phyloP scores from a whole-genome alignment of 2,797 vertebrate genomes.

The Myripristis murdjan region DNA sequence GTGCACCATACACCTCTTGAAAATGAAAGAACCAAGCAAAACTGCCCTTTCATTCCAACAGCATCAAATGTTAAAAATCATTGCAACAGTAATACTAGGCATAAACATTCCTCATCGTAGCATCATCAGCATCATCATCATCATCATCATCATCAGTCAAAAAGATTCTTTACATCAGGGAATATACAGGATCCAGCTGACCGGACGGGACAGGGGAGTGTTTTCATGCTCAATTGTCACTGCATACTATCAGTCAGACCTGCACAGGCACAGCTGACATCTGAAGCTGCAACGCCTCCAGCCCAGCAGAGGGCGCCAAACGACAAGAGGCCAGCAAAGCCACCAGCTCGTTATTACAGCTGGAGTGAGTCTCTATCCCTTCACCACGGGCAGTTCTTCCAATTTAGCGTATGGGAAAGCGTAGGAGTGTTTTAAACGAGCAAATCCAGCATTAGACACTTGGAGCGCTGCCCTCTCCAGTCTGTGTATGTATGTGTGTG shows the following conservation, averaged over 20 bases:
- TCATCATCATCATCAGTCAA: constrained; percentile 59
- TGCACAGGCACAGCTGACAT: constrained; percentile 31
- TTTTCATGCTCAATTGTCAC: constrained; percentile 59
- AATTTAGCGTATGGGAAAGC: not conserved
- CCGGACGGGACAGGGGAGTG: constrained; percentile 39
- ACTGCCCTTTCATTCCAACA: constrained; percentile 70
- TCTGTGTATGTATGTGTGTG: constrained; percentile 59
- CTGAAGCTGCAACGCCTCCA: constrained; percentile 44
- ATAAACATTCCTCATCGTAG: constrained; percentile 76
- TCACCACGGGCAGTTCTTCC: not conserved
- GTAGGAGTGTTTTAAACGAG: constrained; percentile 17
- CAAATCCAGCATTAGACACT: constrained; percentile 10
- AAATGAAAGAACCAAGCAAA: constrained; percentile 74
- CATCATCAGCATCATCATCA: constrained; percentile 57
- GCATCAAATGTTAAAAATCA: constrained; percentile 70
- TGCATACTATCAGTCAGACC: constrained; percentile 27
- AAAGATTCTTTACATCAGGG: constrained; percentile 54
- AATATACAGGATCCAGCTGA: constrained; percentile 54
- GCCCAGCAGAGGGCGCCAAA: constrained; percentile 80
- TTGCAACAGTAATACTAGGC: constrained; percentile 74
- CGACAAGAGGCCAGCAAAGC: constrained; percentile 28
- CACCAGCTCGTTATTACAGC: not conserved
- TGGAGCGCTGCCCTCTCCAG: not conserved
- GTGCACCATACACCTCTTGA: constrained; percentile 62
- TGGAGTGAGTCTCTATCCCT: constrained; percentile 4